Conservation (phyloP, 2,797 vertebrate genomes). For the Chiloscyllium punctatum region DNA sequence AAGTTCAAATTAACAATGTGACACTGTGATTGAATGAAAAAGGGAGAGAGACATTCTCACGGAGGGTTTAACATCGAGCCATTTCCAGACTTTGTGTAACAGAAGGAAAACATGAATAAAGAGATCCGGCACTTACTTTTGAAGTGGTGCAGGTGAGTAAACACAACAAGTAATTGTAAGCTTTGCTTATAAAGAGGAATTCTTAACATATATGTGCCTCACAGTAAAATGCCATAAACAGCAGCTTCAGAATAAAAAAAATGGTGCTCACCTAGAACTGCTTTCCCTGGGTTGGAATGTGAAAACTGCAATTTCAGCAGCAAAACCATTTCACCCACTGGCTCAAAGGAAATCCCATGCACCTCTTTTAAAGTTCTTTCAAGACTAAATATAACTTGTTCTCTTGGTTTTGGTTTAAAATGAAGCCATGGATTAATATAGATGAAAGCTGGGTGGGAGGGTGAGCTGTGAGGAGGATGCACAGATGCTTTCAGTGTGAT, state of each 20-base stretch:
- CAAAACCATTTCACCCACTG: background rate
- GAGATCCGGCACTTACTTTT: slow-evolving; percentile 29
- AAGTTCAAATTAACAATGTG: slow-evolving; percentile 26
- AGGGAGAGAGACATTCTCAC: slow-evolving; percentile 7
- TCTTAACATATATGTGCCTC: slow-evolving; percentile 12
- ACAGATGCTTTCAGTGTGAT: no score
- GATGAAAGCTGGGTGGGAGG: background rate
- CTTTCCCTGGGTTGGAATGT: background rate
- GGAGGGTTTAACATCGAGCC: background rate
- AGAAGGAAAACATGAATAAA: background rate
- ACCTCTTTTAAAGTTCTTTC: background rate
- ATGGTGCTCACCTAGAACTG: background rate
- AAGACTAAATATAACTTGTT: background rate
- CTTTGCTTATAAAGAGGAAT: slow-evolving; percentile 29
- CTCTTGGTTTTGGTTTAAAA: background rate
- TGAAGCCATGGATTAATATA: background rate
- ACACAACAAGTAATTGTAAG: slow-evolving; percentile 31
- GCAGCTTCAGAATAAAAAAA: background rate
- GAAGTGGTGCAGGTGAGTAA: slow-evolving; percentile 33
- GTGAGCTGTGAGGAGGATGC: no score
- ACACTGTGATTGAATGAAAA: slow-evolving; percentile 1
- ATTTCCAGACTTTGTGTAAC: background rate
- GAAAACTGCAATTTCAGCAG: background rate
- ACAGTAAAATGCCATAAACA: slow-evolving; percentile 19
- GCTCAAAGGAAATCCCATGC: background rate